Evolutionary conservation across 1,140 invertebrate genomes (phyloP).

Genomic region (Drosophila watanabei): DNA sequence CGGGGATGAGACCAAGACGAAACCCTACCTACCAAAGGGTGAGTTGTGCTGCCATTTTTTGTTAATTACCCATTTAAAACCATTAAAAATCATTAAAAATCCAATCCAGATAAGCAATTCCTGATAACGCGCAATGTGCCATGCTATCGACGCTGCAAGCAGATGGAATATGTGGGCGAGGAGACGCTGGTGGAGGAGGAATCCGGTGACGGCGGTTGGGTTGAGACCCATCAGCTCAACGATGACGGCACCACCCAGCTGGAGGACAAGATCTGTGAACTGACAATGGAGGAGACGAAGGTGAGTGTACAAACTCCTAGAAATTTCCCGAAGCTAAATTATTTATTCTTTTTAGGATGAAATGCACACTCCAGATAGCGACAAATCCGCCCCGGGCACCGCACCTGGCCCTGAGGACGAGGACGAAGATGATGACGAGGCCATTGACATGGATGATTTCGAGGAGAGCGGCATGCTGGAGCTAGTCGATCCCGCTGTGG

Average conservation of each 20-base stretch:
- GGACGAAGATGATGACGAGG: constrained; percentile 97
- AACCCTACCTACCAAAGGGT: constrained; percentile 93
- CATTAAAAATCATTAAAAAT: constrained; percentile 25
- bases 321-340: too few relatives aligned
- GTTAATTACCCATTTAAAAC: background rate
- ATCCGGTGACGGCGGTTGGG: constrained; percentile 97
- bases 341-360: constrained; percentile 58
- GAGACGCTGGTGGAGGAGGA: constrained; percentile 96
- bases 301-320: constrained; percentile 18
- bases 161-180: constrained; percentile 96
- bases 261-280: constrained; percentile 88
- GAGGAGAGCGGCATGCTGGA: constrained; percentile 97
- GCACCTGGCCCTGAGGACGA: constrained; percentile 27
- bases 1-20: constrained; percentile 94
- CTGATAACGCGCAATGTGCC: constrained; percentile 98
- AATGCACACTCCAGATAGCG: constrained; percentile 74
- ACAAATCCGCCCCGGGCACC: constrained; percentile 47
- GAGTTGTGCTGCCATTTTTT: constrained; percentile 1
- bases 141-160: constrained; percentile 96
- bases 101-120: constrained; percentile 95
- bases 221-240: constrained; percentile 95
- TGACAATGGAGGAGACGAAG: constrained; percentile 88
- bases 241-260: constrained; percentile 85
- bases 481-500: constrained; percentile 91
- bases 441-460: constrained; percentile 99